Base-by-base conservation (phyloP, 2,888 invertebrate genomes). In the Eudemis profundana region DNA sequence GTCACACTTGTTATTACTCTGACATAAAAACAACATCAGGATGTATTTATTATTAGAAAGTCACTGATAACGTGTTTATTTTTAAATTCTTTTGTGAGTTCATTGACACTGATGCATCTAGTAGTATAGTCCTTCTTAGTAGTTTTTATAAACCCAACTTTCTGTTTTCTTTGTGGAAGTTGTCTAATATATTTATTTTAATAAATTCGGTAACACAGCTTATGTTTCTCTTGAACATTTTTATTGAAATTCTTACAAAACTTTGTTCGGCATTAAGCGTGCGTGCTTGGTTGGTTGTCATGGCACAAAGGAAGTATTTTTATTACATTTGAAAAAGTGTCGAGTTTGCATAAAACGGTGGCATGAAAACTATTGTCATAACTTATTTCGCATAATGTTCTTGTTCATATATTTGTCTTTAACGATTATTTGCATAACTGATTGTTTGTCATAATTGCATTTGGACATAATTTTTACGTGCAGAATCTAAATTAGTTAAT, bases 21-120 rank as follows among this genome's bases (percentile, higher is more conserved):
- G 57, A 44, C 59, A 65, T 44, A 60, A 46, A 65, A 65, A 65
- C 65, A 65, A 65, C 60, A 65, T 65, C 65, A 65, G 65, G 65
- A 65, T 65, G 64, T 65, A 49, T 49, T 59, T 53, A 65, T 51
- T 53, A 65, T 65, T 65, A 53, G 60, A 65, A 65, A 40, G 12
- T 27, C 42, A 29, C 27, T 21, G 47, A 17, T 47, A 19, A 46
- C 12, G 21, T 14, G 38, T 53, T 7, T 19, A 2, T 64, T 44
- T 33, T 5, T 4, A 14, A 23, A 27, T 19, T 21, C 7, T 19
- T 51, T 4, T 49, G 15, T 29, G 27, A 2, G 7, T n/a, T 14
- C n/a, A 23, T 23, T 44, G 4, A 27, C 29, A n/a, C n/a, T n/a
- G n/a, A n/a, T n/a, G n/a, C n/a, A n/a, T n/a, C n/a, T n/a, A n/a